Base-by-base conservation (phyloP, 2,888 invertebrate species). In the Criorhina ranunculi region DNA sequence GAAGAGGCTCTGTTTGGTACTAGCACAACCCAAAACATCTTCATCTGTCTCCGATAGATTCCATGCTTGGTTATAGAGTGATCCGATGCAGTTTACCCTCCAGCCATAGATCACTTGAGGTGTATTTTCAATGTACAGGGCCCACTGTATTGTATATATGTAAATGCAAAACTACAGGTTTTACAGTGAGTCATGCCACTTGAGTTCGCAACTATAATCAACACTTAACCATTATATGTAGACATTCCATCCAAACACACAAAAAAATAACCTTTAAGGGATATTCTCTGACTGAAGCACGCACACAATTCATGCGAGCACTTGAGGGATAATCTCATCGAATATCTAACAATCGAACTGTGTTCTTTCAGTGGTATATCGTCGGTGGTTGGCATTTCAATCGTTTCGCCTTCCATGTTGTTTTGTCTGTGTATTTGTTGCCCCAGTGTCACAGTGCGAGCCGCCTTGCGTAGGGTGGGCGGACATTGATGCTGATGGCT, bases 341-440 rank as follows among this genome's bases (percentile, higher is more conserved):
- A 77, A 70, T 64, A 77, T 64, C 82, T 66, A 37, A 62, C 73
- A 59, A 75, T 73, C 78, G 78, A 69, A 78, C 49, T 72, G 53
- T 60, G 59, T 73, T 78, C 67, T 78, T 78, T 82, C 42, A n/a
- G 37, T 31, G 46, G 59, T 55, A 46, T 62, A 49, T 62, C 62
- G 31, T 53, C 60, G 37, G 24, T 42, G 66, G 77, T 78, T 77
- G 70, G 35, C 15, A 55, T 72, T 82, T 66, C 64, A 73, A 78
- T 83, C 78, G 72, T 62, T 66, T 44, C 59, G 44, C 15, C 35
- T 78, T 37, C 59, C 42, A 57, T 76, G 49, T 51, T 76, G 62
- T 66, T 66, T 60, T 70, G 60, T 60, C 49, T 31, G 29, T 17
- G n/a, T 55, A 42, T 67, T 51, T 59, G 37, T 35, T 40, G 57